Conservation (phyloP, 2,797 vertebrate species). For the Enteromius argenteus region DNA sequence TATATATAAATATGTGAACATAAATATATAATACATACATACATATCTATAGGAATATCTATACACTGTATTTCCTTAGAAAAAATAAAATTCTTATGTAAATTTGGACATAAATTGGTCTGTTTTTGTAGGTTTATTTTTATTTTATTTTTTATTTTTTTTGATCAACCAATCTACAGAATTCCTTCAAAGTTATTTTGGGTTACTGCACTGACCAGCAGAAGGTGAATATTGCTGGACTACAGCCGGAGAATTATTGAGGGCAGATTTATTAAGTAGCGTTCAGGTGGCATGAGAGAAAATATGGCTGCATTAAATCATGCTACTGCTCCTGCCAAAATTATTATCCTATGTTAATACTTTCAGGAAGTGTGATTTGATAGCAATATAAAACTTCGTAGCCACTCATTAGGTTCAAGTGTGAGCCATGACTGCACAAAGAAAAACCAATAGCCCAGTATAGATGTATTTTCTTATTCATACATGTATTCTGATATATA, state of each 20-base stretch:
- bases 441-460: neutral
- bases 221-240: conserved; percentile 64
- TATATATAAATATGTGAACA: too few relatives aligned
- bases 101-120: neutral
- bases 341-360: conserved; percentile 73
- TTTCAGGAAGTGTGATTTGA: conserved; percentile 63
- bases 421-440: conserved; percentile 7
- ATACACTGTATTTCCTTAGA: neutral
- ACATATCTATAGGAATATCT: too few relatives aligned
- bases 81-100: neutral
- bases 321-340: conserved; percentile 72
- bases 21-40: neutral
- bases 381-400: conserved; percentile 60
- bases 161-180: neutral
- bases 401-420: conserved; percentile 68
- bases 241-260: conserved; percentile 65
- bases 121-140: neutral
- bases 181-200: conserved; percentile 17
- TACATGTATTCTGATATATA: neutral
- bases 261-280: conserved; percentile 74
- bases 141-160: neutral
- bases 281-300: conserved; percentile 70
- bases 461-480: neutral
- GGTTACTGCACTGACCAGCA: conserved; percentile 32
- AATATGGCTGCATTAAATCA: conserved; percentile 75